phyloP scores from a whole-genome alignment of 37 sponge, comb jelly and placozoan genomes.

The Chondrosia reniformis region DNA sequence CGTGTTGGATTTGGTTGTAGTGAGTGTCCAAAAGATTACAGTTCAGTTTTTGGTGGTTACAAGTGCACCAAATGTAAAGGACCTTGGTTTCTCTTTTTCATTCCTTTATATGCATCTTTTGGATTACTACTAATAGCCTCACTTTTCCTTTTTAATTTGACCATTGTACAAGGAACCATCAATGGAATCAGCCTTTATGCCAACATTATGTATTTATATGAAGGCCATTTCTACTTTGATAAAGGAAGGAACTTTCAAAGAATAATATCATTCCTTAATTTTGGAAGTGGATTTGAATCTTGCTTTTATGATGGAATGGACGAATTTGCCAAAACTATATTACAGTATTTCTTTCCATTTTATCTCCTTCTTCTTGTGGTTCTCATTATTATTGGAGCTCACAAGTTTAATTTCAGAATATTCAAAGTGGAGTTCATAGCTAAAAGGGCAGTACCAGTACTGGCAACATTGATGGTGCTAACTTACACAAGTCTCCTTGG shows the following conservation, averaged over 20 bases:
- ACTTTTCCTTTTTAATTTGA: slow-evolving; percentile 27
- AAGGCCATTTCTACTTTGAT: background rate
- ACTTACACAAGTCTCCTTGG: slow-evolving; percentile 6
- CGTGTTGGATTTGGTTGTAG: no score
- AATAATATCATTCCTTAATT: background rate
- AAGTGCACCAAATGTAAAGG: no score
- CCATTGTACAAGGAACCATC: slow-evolving; percentile 32
- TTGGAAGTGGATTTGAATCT: background rate
- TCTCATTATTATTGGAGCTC: background rate
- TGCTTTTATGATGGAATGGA: slow-evolving; percentile 23
- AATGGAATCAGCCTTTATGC: slow-evolving; percentile 46
- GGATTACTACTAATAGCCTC: slow-evolving; percentile 27
- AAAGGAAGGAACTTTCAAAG: background rate
- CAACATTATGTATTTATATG: slow-evolving; percentile 14
- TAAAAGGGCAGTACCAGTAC: slow-evolving; percentile 14
- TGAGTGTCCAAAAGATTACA: no score
- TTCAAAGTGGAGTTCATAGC: background rate
- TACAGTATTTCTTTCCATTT: slow-evolving; percentile 11
- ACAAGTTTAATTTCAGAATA: slow-evolving; percentile 4
- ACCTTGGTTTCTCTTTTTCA: slow-evolving; percentile 23
- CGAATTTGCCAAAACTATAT: background rate
- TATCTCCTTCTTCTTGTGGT: background rate
- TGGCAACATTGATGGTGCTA: slow-evolving; percentile 20
- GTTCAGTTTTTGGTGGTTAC: no score
- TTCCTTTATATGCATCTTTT: slow-evolving; percentile 8